These are phyloP conservation scores for Hanleya hanleyi DNA, from an alignment of 2,888 invertebrate genomes.

Conservation along the genomic window DNA sequence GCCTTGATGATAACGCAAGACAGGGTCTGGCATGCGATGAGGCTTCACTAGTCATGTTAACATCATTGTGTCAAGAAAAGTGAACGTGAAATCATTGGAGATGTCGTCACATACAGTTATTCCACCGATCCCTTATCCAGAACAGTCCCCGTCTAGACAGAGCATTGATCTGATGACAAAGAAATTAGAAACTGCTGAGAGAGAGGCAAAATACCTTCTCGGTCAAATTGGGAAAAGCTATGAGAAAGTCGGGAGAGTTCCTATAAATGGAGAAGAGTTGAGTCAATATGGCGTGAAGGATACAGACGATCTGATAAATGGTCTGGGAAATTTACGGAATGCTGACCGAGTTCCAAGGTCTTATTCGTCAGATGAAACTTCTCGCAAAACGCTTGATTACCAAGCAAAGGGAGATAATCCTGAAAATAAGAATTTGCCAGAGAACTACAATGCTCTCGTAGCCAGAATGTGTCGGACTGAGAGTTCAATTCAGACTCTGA, in stretches of 20 bases:
- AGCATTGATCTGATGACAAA: constrained; percentile 51
- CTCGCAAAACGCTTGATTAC: neutral
- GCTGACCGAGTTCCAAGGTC: constrained; percentile 10
- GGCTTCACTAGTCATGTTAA: too few species aligned
- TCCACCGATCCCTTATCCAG: constrained; percentile 40
- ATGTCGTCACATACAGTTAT: constrained; percentile 43
- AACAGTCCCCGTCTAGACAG: constrained; percentile 42
- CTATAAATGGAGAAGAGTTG: constrained; percentile 37
- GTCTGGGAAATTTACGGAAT: constrained; percentile 28
- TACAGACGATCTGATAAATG: constrained; percentile 15
- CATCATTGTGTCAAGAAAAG: too few species aligned
- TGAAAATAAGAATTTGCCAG: constrained; percentile 28
- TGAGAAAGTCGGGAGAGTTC: neutral
- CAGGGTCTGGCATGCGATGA: too few species aligned
- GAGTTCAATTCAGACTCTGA: constrained; percentile 64
- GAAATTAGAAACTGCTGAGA: constrained; percentile 53
- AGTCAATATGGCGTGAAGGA: constrained; percentile 55
- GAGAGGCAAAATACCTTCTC: constrained; percentile 42
- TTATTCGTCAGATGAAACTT: neutral
- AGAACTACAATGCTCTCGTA: constrained; percentile 52
- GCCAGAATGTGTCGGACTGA: constrained; percentile 64
- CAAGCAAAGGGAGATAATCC: neutral
- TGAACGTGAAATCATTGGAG: too few species aligned
- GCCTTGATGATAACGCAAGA: too few species aligned
- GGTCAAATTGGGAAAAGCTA: neutral